phyloP scores from a whole-genome alignment of 35 echinoderm and acorn worm genomes.

The Stichopus chloronotus region DNA sequence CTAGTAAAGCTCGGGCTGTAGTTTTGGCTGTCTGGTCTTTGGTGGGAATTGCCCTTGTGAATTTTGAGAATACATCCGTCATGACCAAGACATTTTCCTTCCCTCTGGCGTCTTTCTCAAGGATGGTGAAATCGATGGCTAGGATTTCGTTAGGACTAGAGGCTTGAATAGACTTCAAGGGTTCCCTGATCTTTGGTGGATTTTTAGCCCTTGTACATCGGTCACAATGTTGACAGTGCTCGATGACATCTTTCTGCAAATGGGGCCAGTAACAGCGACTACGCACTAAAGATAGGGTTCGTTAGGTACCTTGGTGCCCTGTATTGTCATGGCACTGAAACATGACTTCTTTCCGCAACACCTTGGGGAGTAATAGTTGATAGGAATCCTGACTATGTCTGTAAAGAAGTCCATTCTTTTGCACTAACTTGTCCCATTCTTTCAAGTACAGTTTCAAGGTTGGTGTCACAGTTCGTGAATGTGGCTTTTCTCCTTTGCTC shows the following conservation, averaged over 20 bases:
- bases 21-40: slow-evolving; percentile 57
- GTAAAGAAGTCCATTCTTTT: not conserved
- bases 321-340: slow-evolving; percentile 17
- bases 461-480: not conserved
- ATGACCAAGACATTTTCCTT: slow-evolving; percentile 45
- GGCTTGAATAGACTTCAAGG: slow-evolving; percentile 10
- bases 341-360: not conserved
- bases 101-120: slow-evolving; percentile 29
- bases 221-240: slow-evolving; percentile 23
- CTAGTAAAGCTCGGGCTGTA: slow-evolving; percentile 23
- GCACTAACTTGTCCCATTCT: slow-evolving; percentile 3
- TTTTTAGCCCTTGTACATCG: slow-evolving; percentile 56
- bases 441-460: not conserved
- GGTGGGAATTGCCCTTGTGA: slow-evolving; percentile 31
- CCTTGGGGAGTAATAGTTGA: slow-evolving; percentile 19
- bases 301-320: slow-evolving; percentile 54
- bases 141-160: slow-evolving; percentile 54
- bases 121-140: slow-evolving; percentile 44
- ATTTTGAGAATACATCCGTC: slow-evolving; percentile 53
- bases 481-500: not conserved
- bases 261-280: slow-evolving; percentile 53
- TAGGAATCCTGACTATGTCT: not conserved
- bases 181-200: not conserved
- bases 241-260: slow-evolving; percentile 28
- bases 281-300: slow-evolving; percentile 45